Base-by-base conservation (phyloP, 2,797 vertebrate genomes). In the Gastrophryne carolinensis region DNA sequence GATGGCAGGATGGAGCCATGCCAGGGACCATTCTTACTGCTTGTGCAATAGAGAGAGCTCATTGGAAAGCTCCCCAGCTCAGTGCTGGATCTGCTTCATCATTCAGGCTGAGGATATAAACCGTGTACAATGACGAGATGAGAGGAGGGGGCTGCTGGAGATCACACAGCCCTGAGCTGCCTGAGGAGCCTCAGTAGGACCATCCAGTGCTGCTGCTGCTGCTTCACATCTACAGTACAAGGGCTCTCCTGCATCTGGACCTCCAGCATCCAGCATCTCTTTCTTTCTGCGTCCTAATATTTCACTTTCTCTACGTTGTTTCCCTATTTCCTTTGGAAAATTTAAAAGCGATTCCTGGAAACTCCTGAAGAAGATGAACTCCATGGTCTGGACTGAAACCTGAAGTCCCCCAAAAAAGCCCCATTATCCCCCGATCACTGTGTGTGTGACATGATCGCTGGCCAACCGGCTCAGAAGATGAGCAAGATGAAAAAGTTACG, bases 401-500 rank as follows among this genome's bases (percentile, higher is more conserved):
- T 17, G n/a, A n/a, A n/a, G n/a, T n/a, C n/a, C n/a, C n/a, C n/a
- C n/a, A n/a, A n/a, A n/a, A n/a, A n/a, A n/a, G n/a, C n/a, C n/a
- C n/a, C 15, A n/a, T n/a, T n/a, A n/a, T n/a, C n/a, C n/a, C n/a
- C n/a, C n/a, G n/a, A 12, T 9, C 52, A 56, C 75, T 82, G 71
- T 80, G 89, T 93, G 94, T 94, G 95, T 87, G 95, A 94, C 88
- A 91, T 96, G 88, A 91, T 97, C 61, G 92, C 92, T 77, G 85
- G 94, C 37, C 93, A 93, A 84, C 87, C 94, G 41, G 80, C 88
- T 21, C 91, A 94, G 88, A 95, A 94, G 85, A 91, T 93, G 64
- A 90, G 93, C 87, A 96, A 90, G 87, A 98, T 98, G 96, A 97
- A 96, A 92, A 98, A 98, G 95, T 95, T 98, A 84, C 86, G 96